Evolutionary conservation across 2,888 invertebrate species (phyloP), one percentile per base, ranked within the genome.

Genomic region (Ganaspis brasiliensis): DNA sequence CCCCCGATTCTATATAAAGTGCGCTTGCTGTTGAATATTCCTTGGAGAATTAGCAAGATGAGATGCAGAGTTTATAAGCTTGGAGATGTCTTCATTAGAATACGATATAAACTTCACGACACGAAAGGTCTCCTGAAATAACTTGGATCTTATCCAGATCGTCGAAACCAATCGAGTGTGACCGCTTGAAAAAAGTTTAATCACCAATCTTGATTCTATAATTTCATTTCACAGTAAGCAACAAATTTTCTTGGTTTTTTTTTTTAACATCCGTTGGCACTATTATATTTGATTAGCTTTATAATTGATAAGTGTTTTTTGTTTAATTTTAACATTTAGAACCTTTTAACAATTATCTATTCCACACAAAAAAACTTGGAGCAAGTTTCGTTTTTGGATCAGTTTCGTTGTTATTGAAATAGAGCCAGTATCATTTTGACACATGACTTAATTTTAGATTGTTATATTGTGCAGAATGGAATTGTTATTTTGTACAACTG

Each of bases 81-180:
- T 67, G 45, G 67, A 24, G 67, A 67, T 67, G 67, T 67, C 67
- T 67, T 67, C 67, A 67, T 67, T 67, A 67, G n/a, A 67, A 67
- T 67, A 24, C 67, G 24, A 40, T 45, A 67, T 67, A 67, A 67
- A 67, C n/a, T 45, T 21, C 40, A 45, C 45, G 45, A 67, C 67
- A 45, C 67, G 67, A 67, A 67, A 45, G 45, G 24, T n/a, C 67
- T 67, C 24, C 24, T 26, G 24, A 67, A 67, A 63, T 63, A 63
- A 67, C 67, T 45, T 24, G 67, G 45, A 67, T 24, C 45, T 67
- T 67, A 24, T 67, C 67, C 67, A 67, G 45, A 45, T 26, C n/a
- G 35, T 31, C 40, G 45, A 45, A 67, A 24, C 24, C 45, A 26
- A 45, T 24, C 67, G 24, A 24, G 21, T 45, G 67, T 52, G 16